Percentiles rank a stretch among this genome's conserved stretches.
phyloP scores from a whole-genome alignment of 2,797 vertebrate genomes.

The Pangasius krempfi region DNA sequence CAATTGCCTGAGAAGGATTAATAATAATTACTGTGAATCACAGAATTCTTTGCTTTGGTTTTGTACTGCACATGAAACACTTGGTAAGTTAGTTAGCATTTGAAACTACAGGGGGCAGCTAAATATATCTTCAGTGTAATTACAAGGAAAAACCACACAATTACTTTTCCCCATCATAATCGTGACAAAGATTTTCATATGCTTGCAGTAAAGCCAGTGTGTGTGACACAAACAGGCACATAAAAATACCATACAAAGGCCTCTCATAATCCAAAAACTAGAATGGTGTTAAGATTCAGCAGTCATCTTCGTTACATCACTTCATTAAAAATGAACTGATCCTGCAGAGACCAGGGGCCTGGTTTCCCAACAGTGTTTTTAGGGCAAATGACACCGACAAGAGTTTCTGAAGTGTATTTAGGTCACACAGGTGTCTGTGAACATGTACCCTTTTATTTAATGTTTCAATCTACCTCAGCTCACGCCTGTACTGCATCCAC shows the following conservation, averaged over 20 bases:
- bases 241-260: not conserved
- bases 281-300: constrained; percentile 1
- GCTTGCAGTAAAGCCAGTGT: not conserved
- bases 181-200: constrained; percentile 12
- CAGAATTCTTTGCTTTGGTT: not conserved
- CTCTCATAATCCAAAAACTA: not conserved
- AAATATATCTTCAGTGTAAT: constrained; percentile 21
- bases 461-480: not conserved
- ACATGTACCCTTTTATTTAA: not conserved
- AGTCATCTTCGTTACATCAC: not conserved
- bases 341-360: not conserved
- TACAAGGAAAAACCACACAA: constrained; percentile 9
- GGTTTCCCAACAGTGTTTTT: constrained; percentile 12
- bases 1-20: constrained; percentile 19
- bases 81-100: constrained; percentile 25
- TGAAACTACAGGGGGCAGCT: not conserved
- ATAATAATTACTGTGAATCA: constrained; percentile 12
- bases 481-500: no score
- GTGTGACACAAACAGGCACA: not conserved
- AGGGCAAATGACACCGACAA: not conserved
- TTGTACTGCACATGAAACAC: constrained; percentile 9
- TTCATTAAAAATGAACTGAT: not conserved
- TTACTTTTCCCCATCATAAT: not conserved
- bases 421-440: not conserved
- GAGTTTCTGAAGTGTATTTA: not conserved